A percentile compares a stretch with the other conserved stretches of the same genome.
Evolutionary conservation across 2,113 vertebrate genomes (phyloP).

Genomic region (Catharus bicknelli): DNA sequence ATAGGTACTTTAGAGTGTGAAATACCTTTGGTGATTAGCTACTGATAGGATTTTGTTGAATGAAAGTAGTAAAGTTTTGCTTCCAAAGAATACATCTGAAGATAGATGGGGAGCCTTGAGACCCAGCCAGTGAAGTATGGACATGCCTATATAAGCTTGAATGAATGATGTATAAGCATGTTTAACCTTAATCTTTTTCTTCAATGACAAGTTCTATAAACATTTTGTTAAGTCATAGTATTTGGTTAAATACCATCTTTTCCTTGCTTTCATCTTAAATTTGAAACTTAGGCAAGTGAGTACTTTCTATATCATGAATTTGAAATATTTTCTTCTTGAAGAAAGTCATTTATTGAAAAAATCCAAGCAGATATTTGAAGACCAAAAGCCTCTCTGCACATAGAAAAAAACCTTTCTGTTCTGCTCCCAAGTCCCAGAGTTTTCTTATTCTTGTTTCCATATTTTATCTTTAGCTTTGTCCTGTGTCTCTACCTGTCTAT

Average conservation of each 20-base stretch:
- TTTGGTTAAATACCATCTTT: not conserved
- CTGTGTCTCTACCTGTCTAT: not conserved
- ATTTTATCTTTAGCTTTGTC: not conserved
- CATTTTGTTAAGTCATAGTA: not conserved
- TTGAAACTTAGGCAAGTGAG: not conserved
- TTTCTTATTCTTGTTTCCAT: not conserved
- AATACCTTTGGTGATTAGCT: not conserved
- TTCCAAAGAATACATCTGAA: not conserved
- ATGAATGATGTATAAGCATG: not conserved
- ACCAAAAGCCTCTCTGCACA: not conserved
- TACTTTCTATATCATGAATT: not conserved
- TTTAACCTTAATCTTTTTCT: not conserved
- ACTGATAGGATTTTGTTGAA: not conserved
- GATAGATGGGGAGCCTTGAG: not conserved
- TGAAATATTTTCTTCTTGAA: not conserved
- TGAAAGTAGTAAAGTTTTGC: not conserved
- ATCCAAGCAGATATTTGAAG: not conserved
- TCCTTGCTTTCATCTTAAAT: not conserved
- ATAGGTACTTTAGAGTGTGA: not conserved
- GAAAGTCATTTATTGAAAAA: not conserved
- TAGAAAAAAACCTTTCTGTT: not conserved
- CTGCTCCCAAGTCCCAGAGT: not conserved
- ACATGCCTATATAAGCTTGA: not conserved
- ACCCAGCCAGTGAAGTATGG: fast-evolving
- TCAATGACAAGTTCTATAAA: not conserved